These are phyloP conservation scores for Caenorhabditis sp. DNA, from an alignment of 2,888 invertebrate species.

Conservation along the genomic window DNA sequence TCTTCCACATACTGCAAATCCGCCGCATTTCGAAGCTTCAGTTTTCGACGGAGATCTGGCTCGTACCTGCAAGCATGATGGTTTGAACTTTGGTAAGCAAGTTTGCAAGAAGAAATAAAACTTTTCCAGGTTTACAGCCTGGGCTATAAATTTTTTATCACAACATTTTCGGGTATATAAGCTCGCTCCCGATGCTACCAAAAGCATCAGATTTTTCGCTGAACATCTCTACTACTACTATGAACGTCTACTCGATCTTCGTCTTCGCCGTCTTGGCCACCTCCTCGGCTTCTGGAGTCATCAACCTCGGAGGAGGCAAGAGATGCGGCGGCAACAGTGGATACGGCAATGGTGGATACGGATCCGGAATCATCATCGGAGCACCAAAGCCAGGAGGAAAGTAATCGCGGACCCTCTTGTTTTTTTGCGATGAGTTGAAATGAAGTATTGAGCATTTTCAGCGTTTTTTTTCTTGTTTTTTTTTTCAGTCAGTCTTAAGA, in stretches of 20 bases:
- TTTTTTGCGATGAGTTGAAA: neutral
- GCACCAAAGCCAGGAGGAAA: constrained; percentile 12
- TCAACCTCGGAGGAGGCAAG: constrained; percentile 19
- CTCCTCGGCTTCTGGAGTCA: constrained; percentile 43
- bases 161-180: constrained; percentile 24
- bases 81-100: neutral
- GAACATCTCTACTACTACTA: constrained; percentile 12
- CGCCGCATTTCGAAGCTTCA: constrained; percentile 81
- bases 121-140: neutral
- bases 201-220: constrained; percentile 29
- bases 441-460: constrained; percentile 17
- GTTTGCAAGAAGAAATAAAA: neutral
- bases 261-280: constrained; percentile 45
- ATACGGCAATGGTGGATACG: constrained; percentile 6
- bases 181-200: neutral
- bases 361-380: constrained; percentile 54
- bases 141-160: neutral
- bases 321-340: constrained; percentile 26
- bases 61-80: constrained; percentile 76
- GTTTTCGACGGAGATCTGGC: constrained; percentile 71
- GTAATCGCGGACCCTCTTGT: neutral
- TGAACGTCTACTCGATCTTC: constrained; percentile 52
- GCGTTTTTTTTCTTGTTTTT: neutral
- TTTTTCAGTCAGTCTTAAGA: too few species aligned
- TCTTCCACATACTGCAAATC: constrained; percentile 89